Base-by-base conservation (phyloP, 2,797 vertebrate species). In the Setipinna tenuifilis region DNA sequence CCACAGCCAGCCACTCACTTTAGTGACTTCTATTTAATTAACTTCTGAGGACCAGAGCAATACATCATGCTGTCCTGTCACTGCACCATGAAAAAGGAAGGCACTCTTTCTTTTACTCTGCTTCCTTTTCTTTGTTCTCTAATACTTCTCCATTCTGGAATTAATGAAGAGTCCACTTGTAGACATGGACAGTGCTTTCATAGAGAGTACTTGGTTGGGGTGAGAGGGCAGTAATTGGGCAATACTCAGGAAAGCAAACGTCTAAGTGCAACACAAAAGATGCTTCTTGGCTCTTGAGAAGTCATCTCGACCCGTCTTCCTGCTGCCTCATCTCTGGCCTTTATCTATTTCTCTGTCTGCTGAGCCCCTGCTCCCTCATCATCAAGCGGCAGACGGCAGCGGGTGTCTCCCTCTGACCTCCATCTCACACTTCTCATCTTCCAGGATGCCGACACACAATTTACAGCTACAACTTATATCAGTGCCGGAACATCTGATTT, bases 1-100 rank as follows among this genome's bases (percentile, higher is more conserved):
- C 1, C 83, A 81, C 58, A 54, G 48, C 62, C 23, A 31, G 14
- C 44, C 71, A 19, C 83, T 86, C 14, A 50, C 86, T 90, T 88
- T 88, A 90, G 89, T 87, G 89, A 87, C 88, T 84, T 87, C 84
- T 89, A 89, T 90, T 92, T 90, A 89, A 91, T 92, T 91, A 90
- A 91, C 90, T 90, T 90, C 86, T 84, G 85, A 83, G 83, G 87
- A 85, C 82, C 85, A 50, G 50, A 88, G 90, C 88, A 88, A 91
- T 89, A 90, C 83, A 91, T 92, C 91, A 91, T 83, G 85, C 89
- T 89, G 88, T 87, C 85, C 90, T 89, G 88, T 89, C 91, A 90
- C 82, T 84, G 87, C 84, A 87, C 82, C 59, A 81, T 75, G 81
- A 68, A 90, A 87, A 84, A 85, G 46, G 57, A 83, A n/a, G 44